Evolutionary conservation across 2,797 vertebrate species (phyloP), one percentile per base, ranked within the genome.

Genomic region (Sphenodon punctatus): DNA sequence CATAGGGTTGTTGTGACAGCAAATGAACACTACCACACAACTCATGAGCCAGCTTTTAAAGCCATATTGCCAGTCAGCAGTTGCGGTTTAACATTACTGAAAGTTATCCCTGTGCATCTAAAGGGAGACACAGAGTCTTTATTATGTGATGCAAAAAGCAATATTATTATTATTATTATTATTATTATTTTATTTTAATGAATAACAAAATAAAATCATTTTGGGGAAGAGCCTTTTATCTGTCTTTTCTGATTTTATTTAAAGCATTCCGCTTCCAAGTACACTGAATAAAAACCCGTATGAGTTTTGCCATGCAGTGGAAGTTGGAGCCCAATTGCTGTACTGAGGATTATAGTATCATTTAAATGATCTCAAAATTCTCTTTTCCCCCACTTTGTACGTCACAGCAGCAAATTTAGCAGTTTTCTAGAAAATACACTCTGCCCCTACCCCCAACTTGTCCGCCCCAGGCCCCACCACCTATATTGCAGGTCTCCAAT

Each of bases 341-440:
- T 20, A 42, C 15, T 20, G 4, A 23, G 74, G 34, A 79, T 56
- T 79, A 80, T 77, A 20, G 3, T 2, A 78, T 48, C 1, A 17
- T 64, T 89, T 78, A 67, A 73, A 15, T 39, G 14, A 38, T 32
- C 36, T 22, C 16, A 12, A 45, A 5, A 43, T 34, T 22, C 4
- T 5, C n/a, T 81, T 81, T 58, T n/a, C n/a, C n/a, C n/a, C n/a
- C n/a, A 61, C 39, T 23, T 67, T 60, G 27, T 39, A 67, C 69
- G 15, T 39, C 17, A 13, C 9, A 53, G 48, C 46, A 27, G 48
- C 15, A 25, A 43, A 42, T 46, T 45, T n/a, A 58, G 48, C 72
- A 65, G 84, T 42, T 23, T 30, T 39, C 4, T 2, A 2, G 7
- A 9, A 4, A 43, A 2, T n/a, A n/a, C n/a, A n/a, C n/a, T n/a